These are phyloP conservation scores for Lethenteron reissneri DNA, from an alignment of 2,113 vertebrate species.

Conservation along the genomic window DNA sequence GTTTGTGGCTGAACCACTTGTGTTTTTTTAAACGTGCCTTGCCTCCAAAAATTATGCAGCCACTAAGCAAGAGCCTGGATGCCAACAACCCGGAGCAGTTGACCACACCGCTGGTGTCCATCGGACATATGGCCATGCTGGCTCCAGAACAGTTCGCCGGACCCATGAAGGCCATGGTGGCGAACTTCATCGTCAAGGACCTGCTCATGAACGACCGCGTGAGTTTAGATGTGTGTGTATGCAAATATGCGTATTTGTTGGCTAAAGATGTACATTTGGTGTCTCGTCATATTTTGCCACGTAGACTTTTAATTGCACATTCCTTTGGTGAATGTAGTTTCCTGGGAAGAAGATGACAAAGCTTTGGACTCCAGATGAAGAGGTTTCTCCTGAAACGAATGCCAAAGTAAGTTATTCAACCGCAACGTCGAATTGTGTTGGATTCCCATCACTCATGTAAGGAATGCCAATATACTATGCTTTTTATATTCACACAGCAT, in stretches of 20 bases:
- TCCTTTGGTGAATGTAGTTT: slow-evolving; percentile 28
- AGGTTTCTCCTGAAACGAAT: slow-evolving; percentile 84
- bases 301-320: too few relatives aligned
- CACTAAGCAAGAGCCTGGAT: slow-evolving; percentile 87
- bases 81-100: slow-evolving; percentile 90
- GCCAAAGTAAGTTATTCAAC: slow-evolving; percentile 41
- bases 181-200: slow-evolving; percentile 97
- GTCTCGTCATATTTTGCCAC: background rate
- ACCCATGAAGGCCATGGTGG: slow-evolving; percentile 98
- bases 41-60: slow-evolving; percentile 22
- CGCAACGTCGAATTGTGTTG: too few relatives aligned
- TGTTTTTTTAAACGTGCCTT: background rate
- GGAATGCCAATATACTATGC: too few relatives aligned
- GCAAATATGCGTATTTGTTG: too few relatives aligned
- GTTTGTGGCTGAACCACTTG: background rate
- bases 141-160: slow-evolving; percentile 96
- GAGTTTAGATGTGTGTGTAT: slow-evolving; percentile 14
- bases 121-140: slow-evolving; percentile 95
- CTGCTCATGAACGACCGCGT: slow-evolving; percentile 96
- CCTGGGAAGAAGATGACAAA: slow-evolving; percentile 92
- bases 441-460: too few relatives aligned
- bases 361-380: slow-evolving; percentile 85
- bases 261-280: too few relatives aligned
- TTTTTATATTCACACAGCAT: too few relatives aligned
- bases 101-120: slow-evolving; percentile 82